A percentile compares a stretch with the other conserved stretches of the same genome.
Evolutionary conservation across 1,140 invertebrate species (phyloP).

Genomic region (Lepidurus arcticus): DNA sequence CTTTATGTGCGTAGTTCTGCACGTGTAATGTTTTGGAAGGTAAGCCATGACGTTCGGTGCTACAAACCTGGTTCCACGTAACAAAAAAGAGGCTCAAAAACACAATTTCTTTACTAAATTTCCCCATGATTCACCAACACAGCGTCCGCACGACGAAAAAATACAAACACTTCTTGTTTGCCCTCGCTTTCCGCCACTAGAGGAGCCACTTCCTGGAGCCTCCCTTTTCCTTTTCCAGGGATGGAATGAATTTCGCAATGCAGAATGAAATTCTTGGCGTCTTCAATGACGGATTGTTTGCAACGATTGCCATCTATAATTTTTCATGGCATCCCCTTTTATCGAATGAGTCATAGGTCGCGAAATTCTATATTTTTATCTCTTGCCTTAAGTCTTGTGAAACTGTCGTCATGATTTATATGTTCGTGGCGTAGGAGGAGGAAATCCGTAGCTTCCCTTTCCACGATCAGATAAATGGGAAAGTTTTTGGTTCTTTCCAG

Average conservation of each 20-base stretch:
- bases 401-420: not conserved
- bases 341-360: not conserved
- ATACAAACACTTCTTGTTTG: not conserved
- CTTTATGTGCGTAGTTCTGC: not conserved
- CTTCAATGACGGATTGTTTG: not conserved
- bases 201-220: not conserved
- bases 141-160: not conserved
- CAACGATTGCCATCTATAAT: not conserved
- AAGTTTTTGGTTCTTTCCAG: not conserved
- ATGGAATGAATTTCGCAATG: not conserved
- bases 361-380: not conserved
- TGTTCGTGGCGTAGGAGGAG: not conserved
- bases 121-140: slow-evolving; percentile 13
- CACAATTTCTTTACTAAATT: slow-evolving; percentile 16
- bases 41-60: not conserved
- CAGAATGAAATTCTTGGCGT: not conserved
- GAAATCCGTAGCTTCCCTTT: slow-evolving; percentile 4
- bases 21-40: not conserved
- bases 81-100: slow-evolving; percentile 2
- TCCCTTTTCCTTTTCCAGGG: not conserved
- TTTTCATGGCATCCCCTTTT: not conserved
- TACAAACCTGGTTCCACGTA: not conserved
- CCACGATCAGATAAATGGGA: not conserved
- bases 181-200: not conserved
- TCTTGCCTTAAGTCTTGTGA: too few species aligned